Evolutionary conservation across 2,888 invertebrate genomes (phyloP), one percentile per base, ranked within the genome.

Genomic region (Chorisops tibialis): DNA sequence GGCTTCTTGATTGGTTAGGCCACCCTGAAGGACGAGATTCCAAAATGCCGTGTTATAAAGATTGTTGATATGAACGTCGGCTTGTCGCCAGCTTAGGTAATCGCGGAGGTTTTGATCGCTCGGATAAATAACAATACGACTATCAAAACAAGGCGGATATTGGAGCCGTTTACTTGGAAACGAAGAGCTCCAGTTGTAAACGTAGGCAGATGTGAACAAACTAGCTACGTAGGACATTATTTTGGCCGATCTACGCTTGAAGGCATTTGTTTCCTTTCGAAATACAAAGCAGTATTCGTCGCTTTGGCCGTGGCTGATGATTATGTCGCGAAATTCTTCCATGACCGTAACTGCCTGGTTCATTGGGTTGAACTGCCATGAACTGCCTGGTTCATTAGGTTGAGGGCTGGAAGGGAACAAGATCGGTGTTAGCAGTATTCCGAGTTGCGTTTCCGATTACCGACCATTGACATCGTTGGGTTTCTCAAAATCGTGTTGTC

Each of bases 211-310:
- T 4, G 94, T 83, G 78, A 98, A 98, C 68, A 93, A 81, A 70
- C 95, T 96, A 65, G 88, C 91, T 0, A 96, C 85, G 66, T 89
- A 90, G 1, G 93, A 89, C 69, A 93, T 82, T 19, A 97, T 80
- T 80, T 97, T 97, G 21, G 88, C 84, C 22, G 85, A 84, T 71
- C 96, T 80, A 54, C 96, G 82, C 70, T 94, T 93, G 71, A 91
- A 96, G 1, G 91, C 75, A 21, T 80, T 77, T 0, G 88, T 83
- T 74, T 91, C 83, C 80, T 90, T 90, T 61, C 87, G 85, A 66
- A 95, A 87, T 12, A 95, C 81, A 79, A 98, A 98, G 19, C 96
- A 96, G 75, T 90, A 98, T 76, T 98, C 97, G 77, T 98, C 98
- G 78, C 96, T 97, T 78, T 97, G 95, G 5, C 97, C 98, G 77